phyloP scores from a whole-genome alignment of 2,113 vertebrate genomes.

The Oryzias curvinotus region DNA sequence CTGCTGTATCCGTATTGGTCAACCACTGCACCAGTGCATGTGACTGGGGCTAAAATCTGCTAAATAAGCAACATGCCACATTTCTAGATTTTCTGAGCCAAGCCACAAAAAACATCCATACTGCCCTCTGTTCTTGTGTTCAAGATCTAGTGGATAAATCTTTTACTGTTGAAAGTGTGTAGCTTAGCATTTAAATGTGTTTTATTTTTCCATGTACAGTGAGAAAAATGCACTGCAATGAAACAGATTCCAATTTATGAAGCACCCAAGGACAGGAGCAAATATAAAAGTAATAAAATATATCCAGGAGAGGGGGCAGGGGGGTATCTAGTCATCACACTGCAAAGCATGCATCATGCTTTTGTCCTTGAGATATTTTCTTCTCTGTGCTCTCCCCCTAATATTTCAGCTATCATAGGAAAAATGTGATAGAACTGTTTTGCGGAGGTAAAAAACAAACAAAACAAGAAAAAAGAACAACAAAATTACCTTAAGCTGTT shows the following conservation, averaged over 20 bases:
- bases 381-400: slow-evolving; percentile 36
- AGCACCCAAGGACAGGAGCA: slow-evolving; percentile 69
- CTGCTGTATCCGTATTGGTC: too few relatives aligned
- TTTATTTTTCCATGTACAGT: slow-evolving; percentile 36
- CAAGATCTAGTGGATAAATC: slow-evolving; percentile 14
- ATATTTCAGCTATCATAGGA: slow-evolving; percentile 67
- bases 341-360: slow-evolving; percentile 72
- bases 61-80: too few relatives aligned
- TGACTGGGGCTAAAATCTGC: too few relatives aligned
- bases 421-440: slow-evolving; percentile 76
- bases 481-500: slow-evolving; percentile 63
- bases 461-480: slow-evolving; percentile 53
- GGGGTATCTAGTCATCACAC: slow-evolving; percentile 70
- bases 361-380: slow-evolving; percentile 77
- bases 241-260: slow-evolving; percentile 70
- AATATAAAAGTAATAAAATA: slow-evolving; percentile 74
- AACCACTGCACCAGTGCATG: too few relatives aligned
- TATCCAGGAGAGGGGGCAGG: slow-evolving; percentile 67
- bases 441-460: slow-evolving; percentile 19
- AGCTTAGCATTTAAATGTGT: slow-evolving; percentile 38
- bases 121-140: not conserved
- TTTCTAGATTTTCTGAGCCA: too few relatives aligned
- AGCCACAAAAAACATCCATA: not conserved
- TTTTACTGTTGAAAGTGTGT: slow-evolving; percentile 14
- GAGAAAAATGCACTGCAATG: slow-evolving; percentile 56